Evolutionary conservation across 2,113 vertebrate species (phyloP).

Genomic region (Platysternon megacephalum): DNA sequence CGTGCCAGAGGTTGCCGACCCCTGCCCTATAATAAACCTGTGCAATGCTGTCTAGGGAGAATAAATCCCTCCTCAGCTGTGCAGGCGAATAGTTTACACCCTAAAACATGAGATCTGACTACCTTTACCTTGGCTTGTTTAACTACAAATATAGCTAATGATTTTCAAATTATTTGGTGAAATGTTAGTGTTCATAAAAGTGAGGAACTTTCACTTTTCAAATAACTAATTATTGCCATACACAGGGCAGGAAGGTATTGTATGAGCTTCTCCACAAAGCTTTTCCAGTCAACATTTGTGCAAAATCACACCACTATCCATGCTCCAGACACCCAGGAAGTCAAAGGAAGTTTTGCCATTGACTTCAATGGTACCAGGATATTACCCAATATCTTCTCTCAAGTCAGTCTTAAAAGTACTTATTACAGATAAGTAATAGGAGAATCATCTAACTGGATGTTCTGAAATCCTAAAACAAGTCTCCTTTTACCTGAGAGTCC

Average conservation of each 20-base stretch:
- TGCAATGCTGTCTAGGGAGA: not conserved
- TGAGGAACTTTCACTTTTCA: not conserved
- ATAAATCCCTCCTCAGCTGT: not conserved
- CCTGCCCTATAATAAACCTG: not conserved
- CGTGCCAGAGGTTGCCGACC: too few relatives aligned
- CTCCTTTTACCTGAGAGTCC: conserved; percentile 89
- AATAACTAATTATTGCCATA: not conserved
- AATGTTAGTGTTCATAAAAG: not conserved
- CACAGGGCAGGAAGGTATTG: not conserved
- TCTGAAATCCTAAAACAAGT: not conserved
- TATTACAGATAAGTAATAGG: not conserved
- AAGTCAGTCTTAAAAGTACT: not conserved
- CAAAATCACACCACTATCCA: not conserved
- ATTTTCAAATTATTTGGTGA: not conserved
- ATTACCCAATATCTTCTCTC: not conserved
- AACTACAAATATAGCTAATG: not conserved
- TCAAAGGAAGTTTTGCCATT: not conserved
- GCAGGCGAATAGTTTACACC: not conserved
- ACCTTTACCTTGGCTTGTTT: not conserved
- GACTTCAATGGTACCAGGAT: not conserved
- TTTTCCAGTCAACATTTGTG: not conserved
- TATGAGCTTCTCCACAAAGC: not conserved
- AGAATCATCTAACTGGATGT: not conserved
- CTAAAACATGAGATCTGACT: not conserved
- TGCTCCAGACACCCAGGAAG: not conserved